These are phyloP conservation scores for Zootoca vivipara DNA, from an alignment of 2,113 vertebrate genomes.

Conservation along the genomic window DNA sequence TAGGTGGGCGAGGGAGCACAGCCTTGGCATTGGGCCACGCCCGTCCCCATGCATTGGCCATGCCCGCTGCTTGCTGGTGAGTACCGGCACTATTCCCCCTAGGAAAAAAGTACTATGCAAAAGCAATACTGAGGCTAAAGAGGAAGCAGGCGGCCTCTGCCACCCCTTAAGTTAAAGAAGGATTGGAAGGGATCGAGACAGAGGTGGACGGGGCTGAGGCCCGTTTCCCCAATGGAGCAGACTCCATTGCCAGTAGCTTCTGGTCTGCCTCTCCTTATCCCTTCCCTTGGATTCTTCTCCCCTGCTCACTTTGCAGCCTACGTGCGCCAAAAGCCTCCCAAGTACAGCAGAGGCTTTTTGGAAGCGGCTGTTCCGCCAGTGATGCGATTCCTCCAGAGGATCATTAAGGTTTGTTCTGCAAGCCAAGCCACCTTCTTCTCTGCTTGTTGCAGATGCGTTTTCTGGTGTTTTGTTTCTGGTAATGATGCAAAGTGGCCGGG, in stretches of 20 bases:
- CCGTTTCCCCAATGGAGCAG: too few relatives aligned
- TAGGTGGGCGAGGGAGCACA: too few relatives aligned
- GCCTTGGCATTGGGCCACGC: too few relatives aligned
- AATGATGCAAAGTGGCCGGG: slow-evolving; percentile 44
- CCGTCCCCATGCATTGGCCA: too few relatives aligned
- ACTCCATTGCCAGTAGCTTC: neutral
- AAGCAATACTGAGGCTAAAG: too few relatives aligned
- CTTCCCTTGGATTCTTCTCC: fast-evolving
- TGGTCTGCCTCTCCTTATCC: neutral
- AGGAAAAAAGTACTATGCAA: too few relatives aligned
- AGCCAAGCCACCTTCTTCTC: neutral
- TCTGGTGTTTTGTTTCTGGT: slow-evolving; percentile 46
- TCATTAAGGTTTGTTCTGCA: slow-evolving; percentile 8
- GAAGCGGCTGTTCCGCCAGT: slow-evolving; percentile 10
- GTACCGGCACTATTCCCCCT: too few relatives aligned
- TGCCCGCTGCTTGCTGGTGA: too few relatives aligned
- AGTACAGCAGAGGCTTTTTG: neutral
- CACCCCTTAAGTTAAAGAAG: too few relatives aligned
- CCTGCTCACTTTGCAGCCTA: neutral
- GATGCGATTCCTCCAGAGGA: neutral
- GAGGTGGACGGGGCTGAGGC: too few relatives aligned
- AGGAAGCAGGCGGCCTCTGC: too few relatives aligned
- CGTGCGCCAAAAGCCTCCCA: neutral
- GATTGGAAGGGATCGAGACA: too few relatives aligned
- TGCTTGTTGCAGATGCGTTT: slow-evolving; percentile 1